Conservation (phyloP, 2,797 vertebrate species). For the Diplodus puntazzo region DNA sequence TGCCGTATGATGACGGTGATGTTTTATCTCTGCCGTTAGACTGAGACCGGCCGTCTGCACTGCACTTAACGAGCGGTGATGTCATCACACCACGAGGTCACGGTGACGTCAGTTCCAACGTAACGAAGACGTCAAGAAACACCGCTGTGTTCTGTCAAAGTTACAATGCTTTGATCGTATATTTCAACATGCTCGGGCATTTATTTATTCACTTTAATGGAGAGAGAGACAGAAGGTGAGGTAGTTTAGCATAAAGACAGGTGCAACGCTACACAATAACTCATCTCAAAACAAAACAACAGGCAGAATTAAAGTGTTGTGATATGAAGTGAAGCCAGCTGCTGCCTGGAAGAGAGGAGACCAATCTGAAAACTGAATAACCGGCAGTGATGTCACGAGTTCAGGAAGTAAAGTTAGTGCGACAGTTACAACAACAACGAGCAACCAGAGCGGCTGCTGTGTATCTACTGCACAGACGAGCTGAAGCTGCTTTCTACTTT, state of each 20-base stretch:
- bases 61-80: not conserved
- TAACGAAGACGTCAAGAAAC: not conserved
- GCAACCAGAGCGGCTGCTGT: conserved; percentile 1
- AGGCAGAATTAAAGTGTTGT: not conserved
- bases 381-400: not conserved
- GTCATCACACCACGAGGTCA: not conserved
- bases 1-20: not conserved
- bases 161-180: too few species aligned
- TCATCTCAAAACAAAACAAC: not conserved
- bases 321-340: not conserved
- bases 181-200: too few species aligned
- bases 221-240: too few species aligned
- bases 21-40: too few species aligned
- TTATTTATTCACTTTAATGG: too few species aligned
- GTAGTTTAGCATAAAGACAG: too few species aligned
- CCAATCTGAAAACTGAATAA: not conserved
- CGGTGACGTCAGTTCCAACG: not conserved
- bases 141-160: too few species aligned
- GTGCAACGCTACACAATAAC: not conserved
- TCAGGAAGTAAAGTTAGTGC: not conserved
- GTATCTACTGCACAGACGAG: not conserved
- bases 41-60: not conserved
- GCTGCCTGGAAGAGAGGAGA: too few species aligned
- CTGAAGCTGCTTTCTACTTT: not conserved
- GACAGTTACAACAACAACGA: not conserved